Percentiles rank a stretch among this genome's conserved stretches.
Conservation (phyloP, 2,888 invertebrate species). For the Pseudococcus jackbeardsleyi region DNA sequence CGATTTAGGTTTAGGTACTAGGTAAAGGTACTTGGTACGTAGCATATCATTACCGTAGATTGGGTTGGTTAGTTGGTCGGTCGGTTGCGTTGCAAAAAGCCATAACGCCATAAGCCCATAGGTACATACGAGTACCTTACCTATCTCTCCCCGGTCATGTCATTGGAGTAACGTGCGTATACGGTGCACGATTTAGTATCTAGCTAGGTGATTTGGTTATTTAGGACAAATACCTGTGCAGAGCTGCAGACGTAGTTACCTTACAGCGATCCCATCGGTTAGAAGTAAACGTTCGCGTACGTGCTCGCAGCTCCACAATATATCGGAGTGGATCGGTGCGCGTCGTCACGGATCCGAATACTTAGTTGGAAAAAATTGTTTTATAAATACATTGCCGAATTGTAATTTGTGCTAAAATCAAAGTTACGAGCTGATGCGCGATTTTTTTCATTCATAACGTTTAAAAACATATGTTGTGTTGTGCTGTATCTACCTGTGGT, state of each 20-base stretch:
- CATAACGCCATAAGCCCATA: neutral
- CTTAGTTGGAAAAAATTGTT: neutral
- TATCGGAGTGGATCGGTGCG: neutral
- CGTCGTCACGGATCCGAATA: neutral
- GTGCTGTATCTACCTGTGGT: neutral
- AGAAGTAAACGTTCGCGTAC: conserved; percentile 11
- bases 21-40: neutral
- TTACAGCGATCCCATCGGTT: conserved; percentile 24
- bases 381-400: neutral
- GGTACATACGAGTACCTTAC: neutral
- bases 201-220: conserved; percentile 40
- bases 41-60: conserved; percentile 19
- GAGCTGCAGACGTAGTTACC: neutral
- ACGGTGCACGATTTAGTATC: neutral
- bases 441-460: neutral
- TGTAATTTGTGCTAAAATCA: neutral
- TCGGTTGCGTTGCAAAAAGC: neutral
- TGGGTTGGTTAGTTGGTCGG: neutral
- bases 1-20: neutral
- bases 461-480: neutral
- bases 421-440: neutral
- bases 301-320: neutral
- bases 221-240: conserved; percentile 50
- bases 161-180: conserved; percentile 1
- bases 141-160: neutral